phyloP scores from a whole-genome alignment of 2,888 invertebrate species.

The Amblyjoppa fuscipennis region DNA sequence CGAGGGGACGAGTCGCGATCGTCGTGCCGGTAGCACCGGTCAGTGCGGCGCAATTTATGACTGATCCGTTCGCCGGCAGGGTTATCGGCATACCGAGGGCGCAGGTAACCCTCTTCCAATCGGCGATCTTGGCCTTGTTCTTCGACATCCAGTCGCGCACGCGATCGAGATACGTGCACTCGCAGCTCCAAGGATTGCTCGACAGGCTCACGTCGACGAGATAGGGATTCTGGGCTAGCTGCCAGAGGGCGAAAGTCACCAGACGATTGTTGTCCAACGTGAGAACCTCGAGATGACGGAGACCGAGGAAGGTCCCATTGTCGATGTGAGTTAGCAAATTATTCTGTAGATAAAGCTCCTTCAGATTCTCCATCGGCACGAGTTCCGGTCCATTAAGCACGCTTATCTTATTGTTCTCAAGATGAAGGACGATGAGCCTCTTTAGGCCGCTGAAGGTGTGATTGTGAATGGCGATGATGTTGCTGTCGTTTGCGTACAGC shows the following conservation, averaged over 20 bases:
- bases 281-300: constrained; percentile 93
- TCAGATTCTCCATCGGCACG: constrained; percentile 92
- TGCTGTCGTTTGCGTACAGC: constrained; percentile 95
- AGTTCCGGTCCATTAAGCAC: constrained; percentile 94
- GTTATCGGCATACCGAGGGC: constrained; percentile 90
- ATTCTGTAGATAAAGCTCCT: constrained; percentile 94
- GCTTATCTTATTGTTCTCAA: constrained; percentile 94
- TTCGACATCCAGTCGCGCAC: constrained; percentile 93
- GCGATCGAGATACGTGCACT: constrained; percentile 93
- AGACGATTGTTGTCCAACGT: constrained; percentile 94
- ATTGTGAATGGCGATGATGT: constrained; percentile 94
- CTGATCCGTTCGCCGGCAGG: constrained; percentile 91
- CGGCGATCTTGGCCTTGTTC: constrained; percentile 93
- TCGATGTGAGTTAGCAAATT: constrained; percentile 94
- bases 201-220: constrained; percentile 94
- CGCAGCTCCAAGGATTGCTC: constrained; percentile 96
- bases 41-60: constrained; percentile 91
- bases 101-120: constrained; percentile 92
- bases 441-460: constrained; percentile 96
- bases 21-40: constrained; percentile 91
- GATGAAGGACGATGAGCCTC: constrained; percentile 92
- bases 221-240: constrained; percentile 93
- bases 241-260: constrained; percentile 94
- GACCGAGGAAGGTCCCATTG: constrained; percentile 93
- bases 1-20: constrained; percentile 92